Conservation (phyloP, 1,140 invertebrate species). For the Hirudo medicinalis region DNA sequence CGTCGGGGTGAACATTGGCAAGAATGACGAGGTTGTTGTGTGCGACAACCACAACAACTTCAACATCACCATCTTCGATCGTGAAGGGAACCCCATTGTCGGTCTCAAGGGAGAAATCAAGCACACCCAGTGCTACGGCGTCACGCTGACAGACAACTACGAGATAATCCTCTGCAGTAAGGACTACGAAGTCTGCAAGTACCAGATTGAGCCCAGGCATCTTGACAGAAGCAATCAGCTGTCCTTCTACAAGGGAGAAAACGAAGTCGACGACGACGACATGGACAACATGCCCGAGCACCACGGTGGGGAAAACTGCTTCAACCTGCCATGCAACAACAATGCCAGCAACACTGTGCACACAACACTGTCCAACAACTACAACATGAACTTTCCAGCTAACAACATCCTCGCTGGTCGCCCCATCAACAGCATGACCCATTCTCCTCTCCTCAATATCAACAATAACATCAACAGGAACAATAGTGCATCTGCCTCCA, state of each 20-base stretch:
- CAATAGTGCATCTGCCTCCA: too few species aligned
- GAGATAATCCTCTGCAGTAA: conserved; percentile 95
- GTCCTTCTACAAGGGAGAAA: conserved; percentile 11
- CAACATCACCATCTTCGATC: conserved; percentile 76
- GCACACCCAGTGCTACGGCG: conserved; percentile 98
- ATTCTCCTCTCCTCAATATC: too few species aligned
- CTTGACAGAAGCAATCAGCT: neutral
- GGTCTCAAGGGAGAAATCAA: conserved; percentile 97
- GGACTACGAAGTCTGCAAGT: conserved; percentile 94
- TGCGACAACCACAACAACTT: conserved; percentile 99
- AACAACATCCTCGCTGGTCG: too few species aligned
- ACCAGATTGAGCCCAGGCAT: conserved; percentile 55
- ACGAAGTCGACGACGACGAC: neutral
- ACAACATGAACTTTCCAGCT: too few species aligned
- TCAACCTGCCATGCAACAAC: too few species aligned
- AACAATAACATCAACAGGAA: too few species aligned
- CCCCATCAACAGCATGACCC: too few species aligned
- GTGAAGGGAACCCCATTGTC: conserved; percentile 82
- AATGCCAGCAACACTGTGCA: too few species aligned
- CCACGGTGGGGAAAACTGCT: too few species aligned
- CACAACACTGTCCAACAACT: too few species aligned
- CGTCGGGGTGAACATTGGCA: conserved; percentile 95
- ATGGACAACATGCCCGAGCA: too few species aligned
- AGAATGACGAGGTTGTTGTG: conserved; percentile 85
- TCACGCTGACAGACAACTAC: conserved; percentile 88